Evolutionary conservation across 2,888 invertebrate species (phyloP), one percentile per base, ranked within the genome.

Genomic region (Ischnura elegans): DNA sequence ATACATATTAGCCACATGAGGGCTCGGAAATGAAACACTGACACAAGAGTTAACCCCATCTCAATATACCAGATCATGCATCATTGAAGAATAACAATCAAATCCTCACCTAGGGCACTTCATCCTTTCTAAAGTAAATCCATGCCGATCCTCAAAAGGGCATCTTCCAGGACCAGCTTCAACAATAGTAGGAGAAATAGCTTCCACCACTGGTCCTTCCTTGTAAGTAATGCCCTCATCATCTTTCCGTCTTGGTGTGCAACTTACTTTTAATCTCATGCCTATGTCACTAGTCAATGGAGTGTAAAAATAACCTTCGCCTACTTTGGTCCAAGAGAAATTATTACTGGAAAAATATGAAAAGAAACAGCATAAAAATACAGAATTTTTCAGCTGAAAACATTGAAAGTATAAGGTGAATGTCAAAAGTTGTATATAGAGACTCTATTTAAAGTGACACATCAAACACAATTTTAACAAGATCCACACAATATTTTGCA

Each of bases 61-160:
- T n/a, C n/a, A n/a, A n/a, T n/a, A n/a, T n/a, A n/a, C n/a, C n/a
- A n/a, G n/a, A n/a, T n/a, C n/a, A n/a, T n/a, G n/a, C n/a, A n/a
- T n/a, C n/a, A n/a, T n/a, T n/a, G n/a, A n/a, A 85, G 10, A 94
- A 51, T 29, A 87, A 1, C 93, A 94, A 94, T 51, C 19, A 51
- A 19, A 2, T 25, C n/a, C 96, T 95, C 95, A 98, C 98, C 97
- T 97, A 95, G 96, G 96, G 25, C 96, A 96, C 47, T 95, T 95
- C 25, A 98, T 96, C 95, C 96, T 96, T 51, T 96, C 95, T 94
- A 95, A 95, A 0, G 99, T 99, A 95, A 97, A 98, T 86, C 96
- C 94, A 95, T 98, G 98, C 85, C 99, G 97, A 0, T 95, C 96
- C 96, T 98, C 98, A 97, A 98, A 99, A 0, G 98, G 98, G 95